A percentile compares a stretch with the other conserved stretches of the same genome.
phyloP scores from a whole-genome alignment of 2,113 vertebrate genomes.

The Rallus limicola region DNA sequence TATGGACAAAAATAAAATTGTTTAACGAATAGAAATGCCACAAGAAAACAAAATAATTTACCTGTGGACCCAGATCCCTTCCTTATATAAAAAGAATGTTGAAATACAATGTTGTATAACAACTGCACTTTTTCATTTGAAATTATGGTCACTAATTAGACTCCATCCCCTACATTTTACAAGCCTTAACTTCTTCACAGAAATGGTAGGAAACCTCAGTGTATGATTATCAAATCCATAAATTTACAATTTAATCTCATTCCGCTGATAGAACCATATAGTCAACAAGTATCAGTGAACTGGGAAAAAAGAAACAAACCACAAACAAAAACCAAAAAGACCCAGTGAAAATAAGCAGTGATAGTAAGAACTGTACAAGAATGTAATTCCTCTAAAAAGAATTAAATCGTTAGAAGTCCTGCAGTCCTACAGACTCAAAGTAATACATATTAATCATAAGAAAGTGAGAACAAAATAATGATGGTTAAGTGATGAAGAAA shows the following conservation, averaged over 20 bases:
- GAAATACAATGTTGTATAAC: background rate
- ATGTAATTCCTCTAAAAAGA: background rate
- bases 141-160: background rate
- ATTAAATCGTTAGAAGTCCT: background rate
- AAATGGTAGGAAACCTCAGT: background rate
- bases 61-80: background rate
- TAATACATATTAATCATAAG: constrained; percentile 36
- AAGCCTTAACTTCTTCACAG: background rate
- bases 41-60: background rate
- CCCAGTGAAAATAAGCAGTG: background rate
- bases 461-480: constrained; percentile 23
- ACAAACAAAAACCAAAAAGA: no score
- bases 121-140: background rate
- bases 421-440: background rate
- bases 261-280: background rate
- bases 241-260: background rate
- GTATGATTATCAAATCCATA: background rate
- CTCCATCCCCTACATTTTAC: background rate
- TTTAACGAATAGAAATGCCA: background rate
- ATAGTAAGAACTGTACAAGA: background rate
- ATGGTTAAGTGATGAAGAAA: constrained; percentile 36
- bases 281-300: background rate
- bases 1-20: background rate
- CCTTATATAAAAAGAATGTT: background rate
- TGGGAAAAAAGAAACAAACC: background rate